phyloP scores from a whole-genome alignment of 2,888 invertebrate genomes.

The Nebria salina region DNA sequence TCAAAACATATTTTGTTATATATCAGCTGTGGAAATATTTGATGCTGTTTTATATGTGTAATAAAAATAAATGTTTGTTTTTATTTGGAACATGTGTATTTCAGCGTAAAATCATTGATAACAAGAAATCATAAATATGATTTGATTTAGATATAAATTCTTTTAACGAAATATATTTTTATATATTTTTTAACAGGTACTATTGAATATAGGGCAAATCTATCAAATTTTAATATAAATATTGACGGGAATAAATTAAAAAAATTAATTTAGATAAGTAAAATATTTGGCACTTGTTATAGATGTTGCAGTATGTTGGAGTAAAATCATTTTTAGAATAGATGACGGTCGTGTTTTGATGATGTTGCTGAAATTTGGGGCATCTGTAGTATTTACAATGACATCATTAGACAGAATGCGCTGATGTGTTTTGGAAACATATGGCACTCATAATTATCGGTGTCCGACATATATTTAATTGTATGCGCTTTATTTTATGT shows the following conservation, averaged over 20 bases:
- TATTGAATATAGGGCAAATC: not conserved
- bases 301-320: not conserved
- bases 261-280: not conserved
- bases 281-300: not conserved
- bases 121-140: not conserved
- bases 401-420: not conserved
- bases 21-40: not conserved
- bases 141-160: not conserved
- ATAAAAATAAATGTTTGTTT: not conserved
- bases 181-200: not conserved
- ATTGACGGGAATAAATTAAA: too few relatives aligned
- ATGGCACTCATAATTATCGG: not conserved
- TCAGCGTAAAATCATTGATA: not conserved
- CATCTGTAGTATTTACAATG: not conserved
- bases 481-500: not conserved
- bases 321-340: not conserved
- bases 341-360: not conserved
- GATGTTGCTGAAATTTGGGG: not conserved
- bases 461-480: not conserved
- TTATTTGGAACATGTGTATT: not conserved
- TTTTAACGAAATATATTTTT: not conserved
- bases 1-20: not conserved
- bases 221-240: too few relatives aligned
- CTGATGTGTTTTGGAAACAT: not conserved
- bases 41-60: not conserved